Evolutionary conservation across 2,113 vertebrate species (phyloP).

Genomic region (Rhea americana): DNA sequence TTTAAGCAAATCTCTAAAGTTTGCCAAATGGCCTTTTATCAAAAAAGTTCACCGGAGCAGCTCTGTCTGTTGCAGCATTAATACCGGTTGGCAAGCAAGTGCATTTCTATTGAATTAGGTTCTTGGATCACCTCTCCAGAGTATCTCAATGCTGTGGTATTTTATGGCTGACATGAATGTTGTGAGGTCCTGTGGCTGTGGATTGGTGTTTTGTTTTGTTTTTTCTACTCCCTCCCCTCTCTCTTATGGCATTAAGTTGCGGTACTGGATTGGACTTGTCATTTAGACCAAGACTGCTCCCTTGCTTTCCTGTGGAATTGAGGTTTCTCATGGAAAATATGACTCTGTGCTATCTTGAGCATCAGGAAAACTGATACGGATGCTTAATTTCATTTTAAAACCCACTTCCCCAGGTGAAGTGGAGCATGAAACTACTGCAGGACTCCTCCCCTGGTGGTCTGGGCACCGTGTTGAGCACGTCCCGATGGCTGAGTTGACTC

Average conservation of each 20-base stretch:
- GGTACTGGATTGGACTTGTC: conserved; percentile 66
- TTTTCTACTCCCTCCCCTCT: not conserved
- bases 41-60: conserved; percentile 41
- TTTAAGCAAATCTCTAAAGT: conserved; percentile 17
- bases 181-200: conserved; percentile 57
- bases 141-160: conserved; percentile 55
- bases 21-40: conserved; percentile 59
- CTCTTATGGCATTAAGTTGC: conserved; percentile 47
- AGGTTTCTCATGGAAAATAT: conserved; percentile 81
- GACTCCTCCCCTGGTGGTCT: not conserved
- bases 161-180: conserved; percentile 59
- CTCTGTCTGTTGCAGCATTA: conserved; percentile 36
- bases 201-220: conserved; percentile 43
- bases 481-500: not conserved
- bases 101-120: conserved; percentile 71
- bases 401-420: conserved; percentile 57
- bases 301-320: conserved; percentile 76
- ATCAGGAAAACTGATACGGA: conserved; percentile 50
- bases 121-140: conserved; percentile 55
- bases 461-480: not conserved
- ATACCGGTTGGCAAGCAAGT: conserved; percentile 14
- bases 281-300: conserved; percentile 62
- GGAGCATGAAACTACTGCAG: conserved; percentile 15
- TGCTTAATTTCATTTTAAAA: conserved; percentile 49
- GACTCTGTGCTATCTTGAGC: conserved; percentile 64